phyloP scores from a whole-genome alignment of 2,797 vertebrate genomes.

The Myotis pilosus region DNA sequence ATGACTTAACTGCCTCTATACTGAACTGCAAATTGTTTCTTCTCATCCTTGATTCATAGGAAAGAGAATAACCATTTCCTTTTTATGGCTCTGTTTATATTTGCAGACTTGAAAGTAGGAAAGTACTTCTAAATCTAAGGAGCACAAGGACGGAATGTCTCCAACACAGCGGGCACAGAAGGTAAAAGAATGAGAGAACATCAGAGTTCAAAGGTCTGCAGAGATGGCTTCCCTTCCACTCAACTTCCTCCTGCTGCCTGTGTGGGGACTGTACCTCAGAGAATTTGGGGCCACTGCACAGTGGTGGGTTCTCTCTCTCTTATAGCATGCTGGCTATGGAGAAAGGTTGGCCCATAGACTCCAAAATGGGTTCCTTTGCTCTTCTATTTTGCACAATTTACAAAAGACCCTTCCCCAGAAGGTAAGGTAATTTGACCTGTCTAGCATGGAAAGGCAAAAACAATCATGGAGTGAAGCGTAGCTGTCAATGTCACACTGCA shows the following conservation, averaged over 20 bases:
- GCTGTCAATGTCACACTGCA: background rate
- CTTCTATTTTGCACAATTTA: background rate
- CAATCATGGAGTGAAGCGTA: background rate
- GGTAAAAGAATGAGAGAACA: background rate
- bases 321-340: background rate
- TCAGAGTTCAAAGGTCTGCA: background rate
- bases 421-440: background rate
- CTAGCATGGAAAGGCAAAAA: background rate
- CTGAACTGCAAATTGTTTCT: constrained; percentile 19
- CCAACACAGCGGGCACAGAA: background rate
- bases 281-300: background rate
- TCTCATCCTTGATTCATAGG: constrained; percentile 29
- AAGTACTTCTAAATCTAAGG: background rate
- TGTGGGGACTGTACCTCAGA: background rate
- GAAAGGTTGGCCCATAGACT: background rate
- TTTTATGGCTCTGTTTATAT: constrained; percentile 10
- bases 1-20: constrained; percentile 13
- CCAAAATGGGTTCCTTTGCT: background rate
- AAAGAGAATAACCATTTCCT: constrained; percentile 6
- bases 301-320: accelerated
- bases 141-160: background rate
- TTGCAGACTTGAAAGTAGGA: constrained; percentile 2
- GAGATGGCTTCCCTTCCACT: background rate
- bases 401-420: background rate
- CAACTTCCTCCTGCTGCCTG: background rate